phyloP scores from a whole-genome alignment of 2,888 invertebrate species.

The Drosophila stalkeri region DNA sequence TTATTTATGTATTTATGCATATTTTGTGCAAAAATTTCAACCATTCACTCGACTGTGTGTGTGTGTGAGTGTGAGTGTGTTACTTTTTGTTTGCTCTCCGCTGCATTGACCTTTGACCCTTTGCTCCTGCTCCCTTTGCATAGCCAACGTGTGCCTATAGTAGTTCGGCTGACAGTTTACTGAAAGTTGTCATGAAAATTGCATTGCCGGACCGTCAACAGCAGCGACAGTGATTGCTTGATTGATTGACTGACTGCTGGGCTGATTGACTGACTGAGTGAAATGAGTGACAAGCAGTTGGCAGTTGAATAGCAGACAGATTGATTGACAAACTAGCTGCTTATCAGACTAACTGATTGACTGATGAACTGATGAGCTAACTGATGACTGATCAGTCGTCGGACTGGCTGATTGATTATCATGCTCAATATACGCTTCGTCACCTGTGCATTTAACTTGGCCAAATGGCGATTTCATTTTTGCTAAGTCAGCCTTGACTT shows the following conservation, averaged over 20 bases:
- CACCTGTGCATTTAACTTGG: slow-evolving; percentile 3
- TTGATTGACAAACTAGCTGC: neutral
- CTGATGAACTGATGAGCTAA: neutral
- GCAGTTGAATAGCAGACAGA: neutral
- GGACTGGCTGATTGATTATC: neutral
- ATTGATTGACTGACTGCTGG: slow-evolving; percentile 7
- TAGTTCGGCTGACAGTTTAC: slow-evolving; percentile 11
- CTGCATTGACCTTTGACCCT: slow-evolving; percentile 42
- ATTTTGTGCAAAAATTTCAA: slow-evolving; percentile 66
- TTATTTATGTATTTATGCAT: slow-evolving; percentile 78
- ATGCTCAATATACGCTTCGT: neutral
- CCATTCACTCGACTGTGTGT: slow-evolving; percentile 41
- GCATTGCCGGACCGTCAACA: slow-evolving; percentile 30
- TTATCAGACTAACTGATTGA: neutral
- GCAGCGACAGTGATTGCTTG: neutral
- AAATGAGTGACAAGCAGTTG: slow-evolving; percentile 6
- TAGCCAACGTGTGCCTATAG: neutral
- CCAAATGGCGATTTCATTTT: neutral
- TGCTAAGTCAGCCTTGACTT: neutral
- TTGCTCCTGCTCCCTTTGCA: neutral
- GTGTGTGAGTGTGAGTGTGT: slow-evolving; percentile 16
- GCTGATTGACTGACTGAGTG: slow-evolving; percentile 6
- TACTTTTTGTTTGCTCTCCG: slow-evolving; percentile 27
- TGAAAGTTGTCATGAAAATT: slow-evolving; percentile 55
- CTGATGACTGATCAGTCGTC: too few relatives aligned